Base-by-base conservation (phyloP, 2,888 invertebrate species). In the Drosophila kokeensis region DNA sequence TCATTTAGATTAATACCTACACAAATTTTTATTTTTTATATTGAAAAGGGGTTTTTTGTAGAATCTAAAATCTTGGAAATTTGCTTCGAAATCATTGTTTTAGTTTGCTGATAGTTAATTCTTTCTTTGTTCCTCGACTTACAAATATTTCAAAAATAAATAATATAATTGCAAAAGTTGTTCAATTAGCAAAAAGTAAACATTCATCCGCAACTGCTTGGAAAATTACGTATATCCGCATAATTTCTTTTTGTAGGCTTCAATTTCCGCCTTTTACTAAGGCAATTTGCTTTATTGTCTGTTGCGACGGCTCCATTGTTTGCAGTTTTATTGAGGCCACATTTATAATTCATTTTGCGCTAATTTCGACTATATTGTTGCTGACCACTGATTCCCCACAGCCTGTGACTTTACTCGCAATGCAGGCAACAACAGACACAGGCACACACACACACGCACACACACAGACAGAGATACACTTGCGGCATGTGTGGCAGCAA, bases 271-370 rank as follows among this genome's bases (percentile, higher is more conserved):
- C 63, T 45, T 78, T 61, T 54, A 52, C 50, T 24, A 6, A n/a
- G 36, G 54, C 38, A 50, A 58, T 57, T 55, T 55, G 24, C 15
- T 49, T 52, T 58, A 45, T 57, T 50, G 13, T 50, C 38, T 36
- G 50, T 61, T 27, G 52, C 52, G 42, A 32, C 29, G 48, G 54
- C 54, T 42, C 21, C 67, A 64, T 68, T 75, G 73, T 71, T 73
- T 73, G 62, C 27, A 18, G 53, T 72, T 81, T 84, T 89, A 87
- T 89, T 89, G 74, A 57, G 81, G 87, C 59, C 75, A 68, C 79
- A 81, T 87, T 89, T 89, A 89, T 87, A 82, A 87, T 87, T 87
- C 83, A 87, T 87, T 87, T 89, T 85, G 79, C 85, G 88, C 88
- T 87, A 89, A 87, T 87, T 87, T 87, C 75, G 73, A 77, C 76